A percentile compares a stretch with the other conserved stretches of the same genome.
phyloP scores from a whole-genome alignment of 2,113 vertebrate genomes.

The Lophius piscatorius region DNA sequence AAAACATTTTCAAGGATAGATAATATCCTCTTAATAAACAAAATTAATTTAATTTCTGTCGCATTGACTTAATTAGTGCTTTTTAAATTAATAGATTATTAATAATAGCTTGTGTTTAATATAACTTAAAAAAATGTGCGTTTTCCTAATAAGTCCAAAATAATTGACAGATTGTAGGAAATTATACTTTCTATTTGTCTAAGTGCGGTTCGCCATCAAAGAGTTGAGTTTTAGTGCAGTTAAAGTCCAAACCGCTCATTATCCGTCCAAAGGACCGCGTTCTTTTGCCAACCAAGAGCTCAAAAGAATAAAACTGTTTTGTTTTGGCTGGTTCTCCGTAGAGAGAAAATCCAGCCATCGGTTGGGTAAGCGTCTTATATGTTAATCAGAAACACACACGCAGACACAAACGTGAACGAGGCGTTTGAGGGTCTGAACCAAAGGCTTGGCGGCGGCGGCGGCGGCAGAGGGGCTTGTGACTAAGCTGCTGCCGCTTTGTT shows the following conservation, averaged over 20 bases:
- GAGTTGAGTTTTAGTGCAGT: too few relatives aligned
- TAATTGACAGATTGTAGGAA: too few relatives aligned
- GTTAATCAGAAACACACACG: constrained; percentile 2
- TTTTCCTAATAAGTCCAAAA: too few relatives aligned
- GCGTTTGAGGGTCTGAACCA: constrained; percentile 11
- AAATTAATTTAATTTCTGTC: too few relatives aligned
- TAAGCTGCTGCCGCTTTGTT: constrained; percentile 43
- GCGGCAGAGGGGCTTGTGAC: constrained; percentile 30
- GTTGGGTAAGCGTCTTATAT: not conserved
- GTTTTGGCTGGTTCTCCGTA: not conserved
- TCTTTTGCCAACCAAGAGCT: not conserved
- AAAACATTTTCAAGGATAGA: too few relatives aligned
- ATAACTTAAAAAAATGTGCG: too few relatives aligned
- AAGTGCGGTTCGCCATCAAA: too few relatives aligned
- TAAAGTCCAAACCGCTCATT: constrained; percentile 2
- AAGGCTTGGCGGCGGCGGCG: constrained; percentile 13
- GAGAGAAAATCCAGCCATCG: not conserved
- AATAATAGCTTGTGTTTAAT: too few relatives aligned
- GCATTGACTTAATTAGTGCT: too few relatives aligned
- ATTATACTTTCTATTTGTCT: too few relatives aligned
- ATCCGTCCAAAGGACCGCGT: not conserved
- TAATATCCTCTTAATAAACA: too few relatives aligned
- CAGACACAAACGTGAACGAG: not conserved
- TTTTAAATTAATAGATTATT: too few relatives aligned
- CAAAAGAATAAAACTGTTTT: not conserved